These are phyloP conservation scores for Zaprionus tsacasi DNA, from an alignment of 1,140 invertebrate genomes.

Conservation along the genomic window DNA sequence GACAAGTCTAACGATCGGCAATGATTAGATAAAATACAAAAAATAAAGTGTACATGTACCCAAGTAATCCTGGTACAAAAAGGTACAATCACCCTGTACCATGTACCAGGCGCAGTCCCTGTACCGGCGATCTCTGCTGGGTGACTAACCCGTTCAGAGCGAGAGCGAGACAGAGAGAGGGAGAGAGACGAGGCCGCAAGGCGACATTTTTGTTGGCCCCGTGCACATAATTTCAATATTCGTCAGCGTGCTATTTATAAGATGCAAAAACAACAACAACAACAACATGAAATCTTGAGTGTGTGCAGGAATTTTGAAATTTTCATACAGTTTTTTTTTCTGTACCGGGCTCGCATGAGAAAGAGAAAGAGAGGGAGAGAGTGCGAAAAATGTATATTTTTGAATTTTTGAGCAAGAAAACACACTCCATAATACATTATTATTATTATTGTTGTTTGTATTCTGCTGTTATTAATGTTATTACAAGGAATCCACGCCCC, in stretches of 20 bases:
- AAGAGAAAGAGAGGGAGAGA: neutral
- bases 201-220: conserved; percentile 80
- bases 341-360: conserved; percentile 64
- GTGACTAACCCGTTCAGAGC: conserved; percentile 13
- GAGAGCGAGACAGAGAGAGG: neutral
- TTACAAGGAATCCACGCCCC: conserved; percentile 63
- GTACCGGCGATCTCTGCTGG: neutral
- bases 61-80: neutral
- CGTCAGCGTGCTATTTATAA: conserved; percentile 80
- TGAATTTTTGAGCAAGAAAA: conserved; percentile 3
- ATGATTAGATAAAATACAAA: conserved; percentile 65
- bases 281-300: conserved; percentile 58
- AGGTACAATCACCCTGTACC: neutral
- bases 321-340: conserved; percentile 34
- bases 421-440: conserved; percentile 60
- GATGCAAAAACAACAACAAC: conserved; percentile 64
- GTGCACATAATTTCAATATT: conserved; percentile 81
- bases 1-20: conserved; percentile 42
- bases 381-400: conserved; percentile 43
- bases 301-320: conserved; percentile 70
- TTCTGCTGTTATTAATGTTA: conserved; percentile 22
- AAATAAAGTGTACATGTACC: conserved; percentile 21
- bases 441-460: conserved; percentile 9
- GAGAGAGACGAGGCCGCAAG: conserved; percentile 50
- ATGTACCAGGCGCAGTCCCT: too few relatives aligned